A percentile compares a stretch with the other conserved stretches of the same genome.
These are phyloP conservation scores for Mellilla xanthometata DNA, from an alignment of 2,888 invertebrate species.

Conservation along the genomic window DNA sequence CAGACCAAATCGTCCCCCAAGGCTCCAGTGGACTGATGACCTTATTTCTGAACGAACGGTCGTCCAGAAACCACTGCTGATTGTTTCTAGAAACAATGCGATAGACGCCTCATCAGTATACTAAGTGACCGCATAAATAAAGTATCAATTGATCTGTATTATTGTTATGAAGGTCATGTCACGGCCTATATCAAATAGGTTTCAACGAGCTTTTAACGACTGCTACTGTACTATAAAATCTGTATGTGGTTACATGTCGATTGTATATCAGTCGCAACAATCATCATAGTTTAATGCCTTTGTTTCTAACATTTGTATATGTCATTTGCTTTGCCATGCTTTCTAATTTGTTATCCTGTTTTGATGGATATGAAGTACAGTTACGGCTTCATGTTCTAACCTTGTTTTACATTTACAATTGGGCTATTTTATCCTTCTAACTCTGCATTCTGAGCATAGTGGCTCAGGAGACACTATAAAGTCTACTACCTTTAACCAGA, in stretches of 20 bases:
- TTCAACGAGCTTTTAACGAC: constrained; percentile 20
- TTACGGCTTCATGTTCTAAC: no score
- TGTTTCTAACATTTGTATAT: no score
- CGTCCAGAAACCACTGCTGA: constrained; percentile 22
- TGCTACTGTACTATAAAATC: constrained; percentile 1
- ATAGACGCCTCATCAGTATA: neutral
- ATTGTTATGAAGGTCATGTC: constrained; percentile 7
- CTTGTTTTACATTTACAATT: no score
- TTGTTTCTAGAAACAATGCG: constrained; percentile 13
- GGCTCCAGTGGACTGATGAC: constrained; percentile 51
- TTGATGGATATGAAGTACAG: no score
- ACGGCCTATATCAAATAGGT: neutral
- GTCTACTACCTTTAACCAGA: no score
- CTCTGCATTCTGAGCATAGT: no score
- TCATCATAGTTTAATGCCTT: neutral
- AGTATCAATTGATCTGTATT: constrained; percentile 1
- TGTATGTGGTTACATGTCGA: neutral
- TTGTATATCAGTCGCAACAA: neutral
- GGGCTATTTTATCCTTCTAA: no score
- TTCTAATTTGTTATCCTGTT: no score
- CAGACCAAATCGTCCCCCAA: constrained; percentile 57
- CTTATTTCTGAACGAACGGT: constrained; percentile 36
- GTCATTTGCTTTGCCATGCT: no score
- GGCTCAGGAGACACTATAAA: no score
- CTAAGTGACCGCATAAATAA: no score